phyloP scores from a whole-genome alignment of 2,113 vertebrate species.

The Cynoglossus semilaevis region DNA sequence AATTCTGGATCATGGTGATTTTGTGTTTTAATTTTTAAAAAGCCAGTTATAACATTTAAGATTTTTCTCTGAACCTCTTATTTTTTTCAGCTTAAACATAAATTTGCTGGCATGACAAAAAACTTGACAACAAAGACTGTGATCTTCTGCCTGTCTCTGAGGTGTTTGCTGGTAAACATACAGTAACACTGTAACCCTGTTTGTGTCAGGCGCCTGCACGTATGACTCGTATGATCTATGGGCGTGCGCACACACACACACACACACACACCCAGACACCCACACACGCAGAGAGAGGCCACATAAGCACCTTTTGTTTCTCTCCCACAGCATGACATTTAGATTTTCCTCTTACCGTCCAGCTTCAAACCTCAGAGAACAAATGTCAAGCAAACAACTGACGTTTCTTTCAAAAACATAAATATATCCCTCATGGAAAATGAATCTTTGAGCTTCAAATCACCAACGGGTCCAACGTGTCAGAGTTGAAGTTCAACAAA shows the following conservation, averaged over 20 bases:
- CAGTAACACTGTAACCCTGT: conserved; percentile 8
- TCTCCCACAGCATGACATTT: conserved; percentile 17
- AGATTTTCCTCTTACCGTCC: conserved; percentile 2
- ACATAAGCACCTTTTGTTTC: conserved; percentile 31
- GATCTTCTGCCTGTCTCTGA: conserved; percentile 16
- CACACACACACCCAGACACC: too few relatives aligned
- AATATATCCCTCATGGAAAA: conserved; percentile 23
- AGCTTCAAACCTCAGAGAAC: not conserved
- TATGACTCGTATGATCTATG: too few relatives aligned
- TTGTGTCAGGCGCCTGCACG: conserved; percentile 15
- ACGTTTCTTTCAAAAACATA: conserved; percentile 20
- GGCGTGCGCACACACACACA: not conserved
- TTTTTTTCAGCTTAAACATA: conserved; percentile 18
- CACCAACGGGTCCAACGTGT: conserved; percentile 2
- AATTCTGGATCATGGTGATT: too few relatives aligned
- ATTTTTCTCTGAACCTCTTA: conserved; percentile 37
- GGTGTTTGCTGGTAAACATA: conserved; percentile 47
- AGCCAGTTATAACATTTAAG: too few relatives aligned
- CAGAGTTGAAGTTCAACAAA: conserved; percentile 7
- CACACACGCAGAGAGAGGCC: not conserved
- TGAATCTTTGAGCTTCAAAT: conserved; percentile 25
- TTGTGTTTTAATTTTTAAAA: too few relatives aligned
- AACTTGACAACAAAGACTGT: too few relatives aligned
- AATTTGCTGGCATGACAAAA: conserved; percentile 54
- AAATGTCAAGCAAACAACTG: conserved; percentile 58